Evolutionary conservation across 2,797 vertebrate genomes (phyloP).

Genomic region (Lagodon rhomboides): DNA sequence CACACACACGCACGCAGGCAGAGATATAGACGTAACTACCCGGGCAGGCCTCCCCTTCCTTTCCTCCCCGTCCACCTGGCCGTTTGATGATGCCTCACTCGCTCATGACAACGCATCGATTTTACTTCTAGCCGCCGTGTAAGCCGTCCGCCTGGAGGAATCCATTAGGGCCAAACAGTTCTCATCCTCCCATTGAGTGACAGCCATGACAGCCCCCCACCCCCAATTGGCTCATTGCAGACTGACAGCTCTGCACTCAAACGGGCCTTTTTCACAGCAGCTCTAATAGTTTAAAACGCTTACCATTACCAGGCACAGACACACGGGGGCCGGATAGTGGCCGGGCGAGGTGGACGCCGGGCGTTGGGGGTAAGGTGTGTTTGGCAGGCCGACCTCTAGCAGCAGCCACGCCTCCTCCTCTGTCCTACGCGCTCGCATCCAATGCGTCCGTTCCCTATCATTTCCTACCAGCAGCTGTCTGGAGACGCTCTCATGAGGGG

Average conservation of each 20-base stretch:
- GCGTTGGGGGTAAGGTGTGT: slow-evolving; percentile 49
- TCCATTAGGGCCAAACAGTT: slow-evolving; percentile 98
- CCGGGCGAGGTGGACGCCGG: slow-evolving; percentile 39
- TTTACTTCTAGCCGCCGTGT: slow-evolving; percentile 94
- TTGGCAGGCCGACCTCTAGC: slow-evolving; percentile 66
- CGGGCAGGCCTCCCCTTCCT: slow-evolving; percentile 72
- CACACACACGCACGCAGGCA: slow-evolving; percentile 46
- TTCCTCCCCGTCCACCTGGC: slow-evolving; percentile 90
- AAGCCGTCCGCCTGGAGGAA: slow-evolving; percentile 97
- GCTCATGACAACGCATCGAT: slow-evolving; percentile 99
- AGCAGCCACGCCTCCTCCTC: slow-evolving; percentile 49
- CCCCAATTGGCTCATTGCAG: slow-evolving; percentile 90
- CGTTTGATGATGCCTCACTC: slow-evolving; percentile 90
- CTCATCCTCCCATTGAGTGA: slow-evolving; percentile 97
- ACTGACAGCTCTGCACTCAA: slow-evolving; percentile 94
- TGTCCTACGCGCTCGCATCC: slow-evolving; percentile 39
- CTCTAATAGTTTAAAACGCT: slow-evolving; percentile 98
- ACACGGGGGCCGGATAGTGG: slow-evolving; percentile 67
- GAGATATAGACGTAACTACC: slow-evolving; percentile 86
- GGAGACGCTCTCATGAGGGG: slow-evolving; percentile 66
- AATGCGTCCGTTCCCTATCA: slow-evolving; percentile 53
- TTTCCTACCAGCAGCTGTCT: slow-evolving; percentile 68
- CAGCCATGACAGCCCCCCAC: slow-evolving; percentile 94
- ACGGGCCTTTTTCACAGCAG: slow-evolving; percentile 93
- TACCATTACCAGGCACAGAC: slow-evolving; percentile 96